phyloP scores from a whole-genome alignment of 2,113 vertebrate genomes.

The Thalassarche chlororhynchos region DNA sequence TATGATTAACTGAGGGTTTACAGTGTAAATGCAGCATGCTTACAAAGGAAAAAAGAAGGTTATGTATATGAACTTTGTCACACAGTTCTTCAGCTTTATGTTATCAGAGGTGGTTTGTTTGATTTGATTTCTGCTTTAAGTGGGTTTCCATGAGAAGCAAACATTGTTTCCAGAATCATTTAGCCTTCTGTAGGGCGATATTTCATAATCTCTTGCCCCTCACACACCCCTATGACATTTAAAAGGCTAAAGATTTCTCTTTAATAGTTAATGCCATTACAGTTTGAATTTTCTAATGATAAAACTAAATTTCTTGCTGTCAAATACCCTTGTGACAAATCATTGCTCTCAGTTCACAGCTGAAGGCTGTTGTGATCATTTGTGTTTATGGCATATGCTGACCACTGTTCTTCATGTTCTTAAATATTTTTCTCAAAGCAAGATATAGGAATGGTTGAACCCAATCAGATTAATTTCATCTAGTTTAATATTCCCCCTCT shows the following conservation, averaged over 20 bases:
- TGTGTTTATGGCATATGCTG: not conserved
- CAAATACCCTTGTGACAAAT: not conserved
- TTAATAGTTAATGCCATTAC: not conserved
- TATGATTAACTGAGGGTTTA: not conserved
- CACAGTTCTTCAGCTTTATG: not conserved
- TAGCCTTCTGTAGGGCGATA: not conserved
- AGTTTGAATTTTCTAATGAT: not conserved
- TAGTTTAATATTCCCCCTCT: not conserved
- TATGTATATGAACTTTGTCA: not conserved
- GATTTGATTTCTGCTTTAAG: not conserved
- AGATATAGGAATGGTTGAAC: not conserved
- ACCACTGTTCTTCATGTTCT: not conserved
- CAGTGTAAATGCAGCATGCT: not conserved
- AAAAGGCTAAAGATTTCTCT: not conserved
- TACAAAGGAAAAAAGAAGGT: not conserved
- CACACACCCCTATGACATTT: not conserved
- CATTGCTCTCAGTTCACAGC: not conserved
- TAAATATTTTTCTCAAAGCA: not conserved
- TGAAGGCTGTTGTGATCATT: not conserved
- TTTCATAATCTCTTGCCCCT: not conserved
- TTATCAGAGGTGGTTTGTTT: not conserved
- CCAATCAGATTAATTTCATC: not conserved
- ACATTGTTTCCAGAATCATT: not conserved
- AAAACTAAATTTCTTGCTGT: not conserved
- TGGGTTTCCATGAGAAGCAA: not conserved